A percentile compares a stretch with the other conserved stretches of the same genome.
phyloP scores from a whole-genome alignment of 2,888 invertebrate genomes.

The Leuctra nigra region DNA sequence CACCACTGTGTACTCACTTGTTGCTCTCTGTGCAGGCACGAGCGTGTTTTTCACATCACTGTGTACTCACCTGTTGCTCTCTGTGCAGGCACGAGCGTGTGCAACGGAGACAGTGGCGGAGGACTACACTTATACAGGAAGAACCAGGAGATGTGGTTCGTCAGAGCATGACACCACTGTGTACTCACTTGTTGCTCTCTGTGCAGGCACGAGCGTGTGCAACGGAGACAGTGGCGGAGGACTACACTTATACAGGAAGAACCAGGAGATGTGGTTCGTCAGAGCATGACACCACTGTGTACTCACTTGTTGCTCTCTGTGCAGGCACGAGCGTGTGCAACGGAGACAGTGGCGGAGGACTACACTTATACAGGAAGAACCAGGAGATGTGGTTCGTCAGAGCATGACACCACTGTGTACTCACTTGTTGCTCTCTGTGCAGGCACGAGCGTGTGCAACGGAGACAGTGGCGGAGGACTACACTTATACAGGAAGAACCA shows the following conservation, averaged over 20 bases:
- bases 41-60: too few species aligned
- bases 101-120: constrained; percentile 24
- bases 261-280: not conserved
- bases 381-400: not conserved
- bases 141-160: not conserved
- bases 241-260: not conserved
- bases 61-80: too few species aligned
- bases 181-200: too few species aligned
- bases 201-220: constrained; percentile 23
- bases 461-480: constrained; percentile 23
- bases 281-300: too few species aligned
- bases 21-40: too few species aligned
- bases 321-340: constrained; percentile 24
- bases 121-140: constrained; percentile 8
- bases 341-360: constrained; percentile 23
- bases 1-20: too few species aligned
- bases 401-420: too few species aligned
- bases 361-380: constrained; percentile 6
- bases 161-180: too few species aligned
- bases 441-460: constrained; percentile 25
- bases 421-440: not conserved
- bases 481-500: not conserved
- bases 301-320: too few species aligned
- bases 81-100: constrained; percentile 23
- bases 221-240: constrained; percentile 24